Evolutionary conservation across 53 echinoderm and acorn worm genomes (phyloP).

Genomic region (Antedon mediterranea): DNA sequence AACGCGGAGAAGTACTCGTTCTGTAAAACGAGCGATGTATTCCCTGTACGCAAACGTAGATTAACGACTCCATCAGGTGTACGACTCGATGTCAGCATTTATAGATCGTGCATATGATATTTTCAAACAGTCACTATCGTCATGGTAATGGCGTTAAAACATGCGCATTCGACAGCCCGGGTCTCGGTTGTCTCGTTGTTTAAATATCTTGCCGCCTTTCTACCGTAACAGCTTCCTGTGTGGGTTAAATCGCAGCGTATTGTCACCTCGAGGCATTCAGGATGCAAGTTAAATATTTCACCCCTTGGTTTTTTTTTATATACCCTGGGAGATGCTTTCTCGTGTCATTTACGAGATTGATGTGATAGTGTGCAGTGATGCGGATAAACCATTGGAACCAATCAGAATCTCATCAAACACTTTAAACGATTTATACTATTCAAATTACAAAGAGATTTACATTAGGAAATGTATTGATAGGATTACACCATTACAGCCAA

Average conservation of each 20-base stretch:
- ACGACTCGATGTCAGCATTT: conserved; percentile 1
- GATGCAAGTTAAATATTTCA: background rate
- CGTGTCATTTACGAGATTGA: background rate
- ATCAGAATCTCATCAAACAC: background rate
- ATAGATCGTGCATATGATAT: background rate
- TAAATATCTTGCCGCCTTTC: background rate
- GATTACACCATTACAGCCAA: background rate
- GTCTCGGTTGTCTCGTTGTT: background rate
- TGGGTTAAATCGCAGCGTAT: background rate
- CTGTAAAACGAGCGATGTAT: background rate
- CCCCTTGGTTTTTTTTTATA: background rate
- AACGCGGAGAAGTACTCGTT: background rate
- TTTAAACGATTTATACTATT: background rate
- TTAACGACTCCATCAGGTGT: conserved; percentile 1
- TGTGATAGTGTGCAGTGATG: background rate
- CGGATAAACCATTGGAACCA: background rate
- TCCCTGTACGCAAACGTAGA: background rate
- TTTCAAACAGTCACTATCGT: background rate
- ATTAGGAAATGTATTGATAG: background rate
- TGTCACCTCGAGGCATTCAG: background rate
- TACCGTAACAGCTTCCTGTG: background rate
- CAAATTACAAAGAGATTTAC: background rate
- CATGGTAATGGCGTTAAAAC: background rate
- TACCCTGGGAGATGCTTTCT: background rate
- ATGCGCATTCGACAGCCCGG: background rate